Evolutionary conservation across 2,797 vertebrate genomes (phyloP), one percentile per base, ranked within the genome.

Genomic region (Gymnoscopelus microlampas): DNA sequence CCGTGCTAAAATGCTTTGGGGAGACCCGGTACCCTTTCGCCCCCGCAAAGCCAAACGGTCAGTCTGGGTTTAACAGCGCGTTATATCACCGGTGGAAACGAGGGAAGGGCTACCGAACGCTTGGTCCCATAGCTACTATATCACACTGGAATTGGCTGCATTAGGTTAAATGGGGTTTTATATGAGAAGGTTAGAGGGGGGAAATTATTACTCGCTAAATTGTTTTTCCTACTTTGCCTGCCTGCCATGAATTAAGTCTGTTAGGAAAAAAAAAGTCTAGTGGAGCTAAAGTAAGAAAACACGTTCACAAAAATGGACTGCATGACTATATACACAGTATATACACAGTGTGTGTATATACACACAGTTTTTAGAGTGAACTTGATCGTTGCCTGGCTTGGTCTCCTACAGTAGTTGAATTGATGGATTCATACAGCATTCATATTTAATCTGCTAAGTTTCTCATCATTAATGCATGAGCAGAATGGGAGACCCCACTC

Each of bases 401-500:
- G 48, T 63, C 70, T 29, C n/a, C 59, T 15, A 26, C n/a, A 29
- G 10, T 5, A 47, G 53, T 84, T 88, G 87, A 87, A 79, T 56
- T 89, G 86, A 91, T 90, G 39, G 76, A 87, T 81, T 72, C 64
- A 83, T 86, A 89, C 79, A 89, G 87, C 90, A 91, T 94, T 89
- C 76, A 92, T 93, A 91, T 94, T 93, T 94, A 88, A 94, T 93
- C 82, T 70, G 50, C 75, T 56, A 60, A 63, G 8, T 44, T 79
- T 74, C 77, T 85, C 85, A 93, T 94, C 60, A 85, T 86, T 94
- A 87, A 94, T 94, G 85, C 80, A 92, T 89, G 89, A 90, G 77
- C 70, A 76, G 77, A 76, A 73, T 73, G 77, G 32, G 60, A 87
- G 81, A 88, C 85, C 85, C 83, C 85, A 59, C 63, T 15, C 19